Percentiles rank a stretch among this genome's conserved stretches.
phyloP scores from a whole-genome alignment of 92 coral and sea anemone genomes.

The Actinernus sp. region DNA sequence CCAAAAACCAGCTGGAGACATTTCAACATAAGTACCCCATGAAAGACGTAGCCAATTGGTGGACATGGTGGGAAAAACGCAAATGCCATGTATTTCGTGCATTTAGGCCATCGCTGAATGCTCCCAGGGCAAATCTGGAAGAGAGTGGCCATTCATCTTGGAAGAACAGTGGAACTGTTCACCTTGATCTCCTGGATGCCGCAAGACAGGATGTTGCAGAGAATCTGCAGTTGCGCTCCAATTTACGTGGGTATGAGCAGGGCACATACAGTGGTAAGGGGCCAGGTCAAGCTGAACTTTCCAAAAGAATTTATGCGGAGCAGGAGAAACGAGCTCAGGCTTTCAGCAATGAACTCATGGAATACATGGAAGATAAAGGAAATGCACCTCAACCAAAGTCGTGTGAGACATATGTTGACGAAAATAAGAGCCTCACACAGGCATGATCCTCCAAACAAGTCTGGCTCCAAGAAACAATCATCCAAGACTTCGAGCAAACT shows the following conservation, averaged over 20 bases:
- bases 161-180: constrained; percentile 59
- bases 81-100: constrained; percentile 62
- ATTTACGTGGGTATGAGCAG: constrained; percentile 36
- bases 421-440: constrained; percentile 33
- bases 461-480: constrained; percentile 1
- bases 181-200: constrained; percentile 58
- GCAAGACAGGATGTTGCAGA: constrained; percentile 65
- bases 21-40: constrained; percentile 66
- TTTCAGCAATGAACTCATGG: constrained; percentile 51
- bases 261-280: constrained; percentile 63
- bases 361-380: constrained; percentile 31
- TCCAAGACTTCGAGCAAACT: constrained; percentile 5
- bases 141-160: constrained; percentile 63
- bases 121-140: constrained; percentile 64
- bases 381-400: constrained; percentile 37
- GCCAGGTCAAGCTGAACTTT: constrained; percentile 30
- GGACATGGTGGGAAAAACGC: constrained; percentile 65
- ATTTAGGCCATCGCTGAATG: constrained; percentile 56
- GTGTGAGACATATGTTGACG: constrained; percentile 32
- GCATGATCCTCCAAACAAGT: constrained; percentile 27
- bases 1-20: constrained; percentile 39
- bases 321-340: constrained; percentile 46
- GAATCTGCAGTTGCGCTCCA: constrained; percentile 37
- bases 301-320: constrained; percentile 32
- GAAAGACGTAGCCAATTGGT: constrained; percentile 57